phyloP scores from a whole-genome alignment of 2,113 vertebrate species.

The Pitta sordida region DNA sequence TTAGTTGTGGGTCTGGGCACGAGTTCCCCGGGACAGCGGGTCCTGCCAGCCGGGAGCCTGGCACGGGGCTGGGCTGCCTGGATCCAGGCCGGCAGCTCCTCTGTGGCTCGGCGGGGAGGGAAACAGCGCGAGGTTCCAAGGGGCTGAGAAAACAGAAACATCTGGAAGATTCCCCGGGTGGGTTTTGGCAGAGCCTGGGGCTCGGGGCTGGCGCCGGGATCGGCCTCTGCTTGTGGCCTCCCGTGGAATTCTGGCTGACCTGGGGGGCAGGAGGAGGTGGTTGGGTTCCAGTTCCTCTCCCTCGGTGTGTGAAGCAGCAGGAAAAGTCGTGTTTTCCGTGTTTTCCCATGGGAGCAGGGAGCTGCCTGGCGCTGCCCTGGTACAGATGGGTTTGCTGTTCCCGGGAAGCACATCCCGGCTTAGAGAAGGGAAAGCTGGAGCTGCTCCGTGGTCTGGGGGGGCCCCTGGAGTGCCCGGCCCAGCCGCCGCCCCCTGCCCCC shows the following conservation, averaged over 20 bases:
- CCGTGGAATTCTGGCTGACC: background rate
- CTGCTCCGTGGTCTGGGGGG: background rate
- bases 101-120: background rate
- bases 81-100: background rate
- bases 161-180: background rate
- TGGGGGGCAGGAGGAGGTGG: background rate
- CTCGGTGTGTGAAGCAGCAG: background rate
- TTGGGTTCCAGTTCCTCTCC: background rate
- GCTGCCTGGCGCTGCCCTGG: background rate
- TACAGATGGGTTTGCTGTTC: background rate
- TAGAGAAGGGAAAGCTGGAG: background rate
- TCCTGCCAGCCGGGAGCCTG: slow-evolving; percentile 10
- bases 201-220: background rate
- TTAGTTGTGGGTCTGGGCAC: slow-evolving; percentile 25
- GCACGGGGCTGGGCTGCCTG: slow-evolving; percentile 11
- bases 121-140: background rate
- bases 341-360: background rate
- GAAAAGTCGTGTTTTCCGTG: background rate
- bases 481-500: background rate
- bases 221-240: background rate
- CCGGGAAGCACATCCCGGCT: background rate
- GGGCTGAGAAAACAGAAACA: slow-evolving; percentile 16
- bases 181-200: background rate
- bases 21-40: background rate
- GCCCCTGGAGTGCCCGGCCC: no score